Base-by-base conservation (phyloP, 2,888 invertebrate genomes). In the Meiosimyza decipiens region DNA sequence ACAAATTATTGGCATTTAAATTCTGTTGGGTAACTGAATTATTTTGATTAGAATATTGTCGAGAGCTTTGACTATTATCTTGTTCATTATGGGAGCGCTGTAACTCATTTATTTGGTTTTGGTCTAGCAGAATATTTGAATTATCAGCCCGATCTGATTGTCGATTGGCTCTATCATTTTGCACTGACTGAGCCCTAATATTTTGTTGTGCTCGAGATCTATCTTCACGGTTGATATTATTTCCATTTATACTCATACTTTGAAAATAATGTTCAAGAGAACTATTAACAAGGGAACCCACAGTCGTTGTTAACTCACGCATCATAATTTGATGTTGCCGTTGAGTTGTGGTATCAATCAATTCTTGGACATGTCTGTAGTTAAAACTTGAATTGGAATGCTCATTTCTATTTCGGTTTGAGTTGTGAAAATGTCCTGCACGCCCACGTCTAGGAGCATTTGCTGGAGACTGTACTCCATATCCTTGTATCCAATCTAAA, bases 191-290 rank as follows among this genome's bases (percentile, higher is more conserved):
- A 28, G 28, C 28, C 28, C 28, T 28, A 28, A 28, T 28, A 28
- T 28, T 28, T 28, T 3, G 28, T 28, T 28, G 28, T 2, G 28
- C 28, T 3, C 28, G 28, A 28, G 28, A 28, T 6, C 22, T n/a
- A 55, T 4, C n/a, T 2, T 55, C 5, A 55, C 4, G 55, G 55
- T 55, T 55, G n/a, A 1, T 55, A n/a, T 55, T 55, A 55, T 55
- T 55, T n/a, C 2, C 3, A 55, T 55, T 55, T 55, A 55, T 5
- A n/a, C 15, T 55, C 3, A 55, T 15, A n/a, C n/a, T 55, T 55
- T 55, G 55, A 18, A 55, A 55, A 6, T 55, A 55, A 4, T 55
- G 16, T n/a, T 55, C 55, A 55, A 55, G 55, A n/a, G 55, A 55
- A 22, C 22, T 22, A 22, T 22, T 22, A 22, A 22, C 22, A 22